Percentiles rank a stretch among this genome's conserved stretches.
These are phyloP conservation scores for Prunella fulvescens DNA, from an alignment of 2,113 vertebrate species.

Conservation along the genomic window DNA sequence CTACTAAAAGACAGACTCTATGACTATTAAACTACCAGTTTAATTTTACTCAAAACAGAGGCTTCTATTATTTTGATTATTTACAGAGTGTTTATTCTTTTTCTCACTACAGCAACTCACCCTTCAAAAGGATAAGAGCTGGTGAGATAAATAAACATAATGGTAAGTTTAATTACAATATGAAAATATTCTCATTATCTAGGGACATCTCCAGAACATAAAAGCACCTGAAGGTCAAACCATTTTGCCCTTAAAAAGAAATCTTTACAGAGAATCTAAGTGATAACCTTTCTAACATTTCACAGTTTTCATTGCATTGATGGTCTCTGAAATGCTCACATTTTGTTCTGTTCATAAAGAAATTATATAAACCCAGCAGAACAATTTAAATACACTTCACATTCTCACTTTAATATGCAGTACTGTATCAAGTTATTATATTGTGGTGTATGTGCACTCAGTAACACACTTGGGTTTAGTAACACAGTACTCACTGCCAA, in stretches of 20 bases:
- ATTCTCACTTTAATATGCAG: not conserved
- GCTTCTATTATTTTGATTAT: not conserved
- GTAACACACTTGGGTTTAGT: slow-evolving; percentile 16
- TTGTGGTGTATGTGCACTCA: not conserved
- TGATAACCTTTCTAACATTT: not conserved
- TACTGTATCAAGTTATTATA: not conserved
- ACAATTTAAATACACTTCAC: not conserved
- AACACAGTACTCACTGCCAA: not conserved
- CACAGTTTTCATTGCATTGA: not conserved
- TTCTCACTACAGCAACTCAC: not conserved
- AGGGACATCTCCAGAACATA: not conserved
- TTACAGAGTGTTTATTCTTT: not conserved
- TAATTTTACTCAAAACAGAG: not conserved
- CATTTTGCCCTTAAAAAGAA: not conserved
- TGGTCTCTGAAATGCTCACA: not conserved
- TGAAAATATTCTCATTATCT: not conserved
- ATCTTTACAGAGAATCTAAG: not conserved
- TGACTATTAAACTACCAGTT: not conserved
- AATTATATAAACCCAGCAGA: not conserved
- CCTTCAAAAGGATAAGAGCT: not conserved
- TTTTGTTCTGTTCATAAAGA: not conserved
- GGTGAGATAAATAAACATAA: not conserved
- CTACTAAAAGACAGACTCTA: not conserved
- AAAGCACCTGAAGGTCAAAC: not conserved
- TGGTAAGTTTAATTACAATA: not conserved